Conservation (phyloP, 1,140 invertebrate genomes). For the Caenorhabditis elegans region WBcel235 BX284605.5:13343001-13343500, state of each 20-base stretch:
- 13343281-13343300: neutral
- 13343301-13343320: constrained; percentile 14
- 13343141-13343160: neutral
- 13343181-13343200: constrained; percentile 19
- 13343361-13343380: constrained; percentile 2
- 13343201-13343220: constrained; percentile 7
- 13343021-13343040: constrained; percentile 31
- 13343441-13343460: constrained; percentile 7
- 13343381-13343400: neutral
- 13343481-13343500: neutral
- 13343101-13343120: neutral
- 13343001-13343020: constrained; percentile 50
- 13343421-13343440: neutral
- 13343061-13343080: neutral
- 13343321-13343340: constrained; percentile 10
- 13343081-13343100: neutral
- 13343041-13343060: neutral
- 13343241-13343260: neutral
- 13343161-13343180: constrained; percentile 24
- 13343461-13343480: neutral
- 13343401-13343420: neutral
- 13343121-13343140: neutral
- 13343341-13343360: constrained; percentile 9
- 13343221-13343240: constrained; percentile 10
- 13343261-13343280: constrained; percentile 29